A percentile compares a stretch with the other conserved stretches of the same genome.
phyloP scores from a whole-genome alignment of 2,797 vertebrate species.

The Paguma larvata region DNA sequence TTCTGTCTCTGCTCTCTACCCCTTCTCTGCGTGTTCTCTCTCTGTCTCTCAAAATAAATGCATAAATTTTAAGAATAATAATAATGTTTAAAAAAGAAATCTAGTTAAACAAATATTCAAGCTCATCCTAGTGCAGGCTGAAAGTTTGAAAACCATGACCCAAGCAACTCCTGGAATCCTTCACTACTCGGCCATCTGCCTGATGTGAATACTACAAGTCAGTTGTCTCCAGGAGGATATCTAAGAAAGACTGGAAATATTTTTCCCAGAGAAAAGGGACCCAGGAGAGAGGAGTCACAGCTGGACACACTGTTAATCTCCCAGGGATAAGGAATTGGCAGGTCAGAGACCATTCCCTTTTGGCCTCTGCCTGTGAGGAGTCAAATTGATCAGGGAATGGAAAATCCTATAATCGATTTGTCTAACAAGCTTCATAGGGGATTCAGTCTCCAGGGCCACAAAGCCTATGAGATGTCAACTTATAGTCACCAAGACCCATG shows the following conservation, averaged over 20 bases:
- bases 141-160: neutral
- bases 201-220: neutral
- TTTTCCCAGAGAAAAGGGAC: neutral
- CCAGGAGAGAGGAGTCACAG: neutral
- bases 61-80: no score
- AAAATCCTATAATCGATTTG: slow-evolving; percentile 1
- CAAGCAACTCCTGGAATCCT: neutral
- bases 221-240: neutral
- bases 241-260: neutral
- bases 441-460: neutral
- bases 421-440: slow-evolving; percentile 59
- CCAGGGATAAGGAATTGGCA: neutral
- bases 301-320: neutral
- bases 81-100: no score
- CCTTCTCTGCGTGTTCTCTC: no score
- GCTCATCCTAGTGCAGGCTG: neutral
- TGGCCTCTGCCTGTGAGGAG: neutral
- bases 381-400: neutral
- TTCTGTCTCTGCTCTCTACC: no score
- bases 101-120: neutral
- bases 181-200: neutral
- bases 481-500: neutral
- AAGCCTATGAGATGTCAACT: neutral
- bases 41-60: no score
- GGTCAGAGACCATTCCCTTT: neutral